phyloP scores from a whole-genome alignment of 2,113 vertebrate genomes.

The Zingel zingel region DNA sequence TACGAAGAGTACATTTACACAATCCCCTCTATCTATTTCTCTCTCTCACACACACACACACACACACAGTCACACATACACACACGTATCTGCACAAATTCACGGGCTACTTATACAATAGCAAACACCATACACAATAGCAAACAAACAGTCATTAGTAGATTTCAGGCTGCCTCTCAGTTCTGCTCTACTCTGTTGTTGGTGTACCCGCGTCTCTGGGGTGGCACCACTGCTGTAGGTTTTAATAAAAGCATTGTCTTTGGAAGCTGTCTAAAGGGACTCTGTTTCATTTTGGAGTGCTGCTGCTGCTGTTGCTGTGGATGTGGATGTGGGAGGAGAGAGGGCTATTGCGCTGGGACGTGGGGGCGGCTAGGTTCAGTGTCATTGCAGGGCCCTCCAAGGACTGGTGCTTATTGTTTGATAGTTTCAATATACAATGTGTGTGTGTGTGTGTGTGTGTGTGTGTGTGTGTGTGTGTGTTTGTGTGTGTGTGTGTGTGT shows the following conservation, averaged over 20 bases:
- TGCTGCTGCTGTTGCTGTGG: constrained; percentile 60
- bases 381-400: constrained; percentile 78
- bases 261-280: constrained; percentile 85
- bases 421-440: constrained; percentile 84
- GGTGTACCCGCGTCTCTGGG: constrained; percentile 73
- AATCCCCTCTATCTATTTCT: constrained; percentile 15
- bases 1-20: constrained; percentile 22
- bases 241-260: constrained; percentile 88
- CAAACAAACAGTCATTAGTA: constrained; percentile 82
- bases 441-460: constrained; percentile 35
- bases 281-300: constrained; percentile 79
- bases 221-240: constrained; percentile 81
- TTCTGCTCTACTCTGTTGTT: constrained; percentile 67
- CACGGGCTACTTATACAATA: constrained; percentile 48
- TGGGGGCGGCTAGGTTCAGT: constrained; percentile 80
- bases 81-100: constrained; percentile 44
- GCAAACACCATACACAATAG: constrained; percentile 69
- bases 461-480: constrained; percentile 23
- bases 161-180: constrained; percentile 75
- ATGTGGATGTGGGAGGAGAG: constrained; percentile 74
- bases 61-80: constrained; percentile 1
- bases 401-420: constrained; percentile 84
- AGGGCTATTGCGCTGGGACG: constrained; percentile 82
- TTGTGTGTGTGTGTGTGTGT: constrained; percentile 18
- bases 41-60: not conserved